These are phyloP conservation scores for Hyaena hyaena DNA, from an alignment of 2,113 vertebrate species.

Conservation along the genomic window DNA sequence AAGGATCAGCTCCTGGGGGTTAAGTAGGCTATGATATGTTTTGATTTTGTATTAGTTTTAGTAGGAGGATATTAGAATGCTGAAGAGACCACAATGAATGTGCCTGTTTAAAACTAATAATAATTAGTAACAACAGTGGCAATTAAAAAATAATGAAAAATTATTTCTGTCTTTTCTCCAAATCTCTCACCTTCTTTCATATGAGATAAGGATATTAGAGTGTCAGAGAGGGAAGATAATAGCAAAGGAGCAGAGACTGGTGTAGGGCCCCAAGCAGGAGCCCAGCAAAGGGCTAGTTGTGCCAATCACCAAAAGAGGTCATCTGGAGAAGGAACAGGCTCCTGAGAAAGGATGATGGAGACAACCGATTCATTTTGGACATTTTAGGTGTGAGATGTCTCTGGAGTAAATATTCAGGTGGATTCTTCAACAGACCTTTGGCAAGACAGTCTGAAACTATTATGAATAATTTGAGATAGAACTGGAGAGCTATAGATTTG, in stretches of 20 bases:
- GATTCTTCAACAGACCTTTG: not conserved
- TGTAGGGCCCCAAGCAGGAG: not conserved
- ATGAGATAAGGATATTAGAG: not conserved
- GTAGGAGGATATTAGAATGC: not conserved
- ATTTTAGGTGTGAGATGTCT: not conserved
- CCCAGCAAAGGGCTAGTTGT: not conserved
- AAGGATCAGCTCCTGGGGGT: not conserved
- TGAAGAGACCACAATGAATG: not conserved
- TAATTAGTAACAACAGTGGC: not conserved
- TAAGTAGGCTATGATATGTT: not conserved
- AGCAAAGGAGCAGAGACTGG: not conserved
- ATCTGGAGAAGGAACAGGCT: not conserved
- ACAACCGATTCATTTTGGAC: not conserved
- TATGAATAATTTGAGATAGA: not conserved
- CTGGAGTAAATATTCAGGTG: not conserved
- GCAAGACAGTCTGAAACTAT: not conserved
- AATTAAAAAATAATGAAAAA: not conserved
- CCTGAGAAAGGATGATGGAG: not conserved
- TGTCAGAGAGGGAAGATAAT: not conserved
- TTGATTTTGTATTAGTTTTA: not conserved
- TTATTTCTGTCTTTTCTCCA: not conserved
- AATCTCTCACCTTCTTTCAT: too few relatives aligned
- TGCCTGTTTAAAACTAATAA: not conserved
- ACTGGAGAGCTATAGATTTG: not conserved
- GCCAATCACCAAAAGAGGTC: not conserved